Evolutionary conservation across 2,888 invertebrate genomes (phyloP).

Genomic region (Germaria angustata): DNA sequence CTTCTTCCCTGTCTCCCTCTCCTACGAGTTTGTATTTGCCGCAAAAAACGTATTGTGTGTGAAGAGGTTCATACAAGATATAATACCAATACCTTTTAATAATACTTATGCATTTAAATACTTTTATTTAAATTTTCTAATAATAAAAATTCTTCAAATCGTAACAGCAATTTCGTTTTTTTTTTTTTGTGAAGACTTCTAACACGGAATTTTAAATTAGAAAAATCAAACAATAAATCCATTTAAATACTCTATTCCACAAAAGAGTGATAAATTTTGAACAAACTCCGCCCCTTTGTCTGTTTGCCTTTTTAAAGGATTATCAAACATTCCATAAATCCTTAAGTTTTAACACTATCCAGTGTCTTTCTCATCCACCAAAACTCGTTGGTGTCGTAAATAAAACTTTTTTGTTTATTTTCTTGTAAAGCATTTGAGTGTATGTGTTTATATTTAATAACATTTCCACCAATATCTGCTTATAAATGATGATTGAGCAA

Average conservation of each 20-base stretch:
- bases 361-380: no score
- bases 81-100: no score
- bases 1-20: no score
- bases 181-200: neutral
- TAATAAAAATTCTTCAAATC: no score
- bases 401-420: no score
- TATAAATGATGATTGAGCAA: conserved; percentile 39
- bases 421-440: neutral
- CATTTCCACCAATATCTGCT: conserved; percentile 13
- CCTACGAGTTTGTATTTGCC: no score
- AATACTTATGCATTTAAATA: no score
- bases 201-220: neutral
- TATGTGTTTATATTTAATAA: neutral
- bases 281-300: neutral
- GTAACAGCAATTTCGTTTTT: no score
- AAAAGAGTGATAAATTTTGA: neutral
- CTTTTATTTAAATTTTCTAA: no score
- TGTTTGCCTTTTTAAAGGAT: neutral
- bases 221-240: neutral
- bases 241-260: neutral
- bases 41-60: no score
- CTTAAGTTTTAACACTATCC: neutral
- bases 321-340: neutral
- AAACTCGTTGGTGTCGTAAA: no score
- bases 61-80: no score